Conservation (phyloP, 2,113 vertebrate genomes). For the Tragelaphus imberbis region DNA sequence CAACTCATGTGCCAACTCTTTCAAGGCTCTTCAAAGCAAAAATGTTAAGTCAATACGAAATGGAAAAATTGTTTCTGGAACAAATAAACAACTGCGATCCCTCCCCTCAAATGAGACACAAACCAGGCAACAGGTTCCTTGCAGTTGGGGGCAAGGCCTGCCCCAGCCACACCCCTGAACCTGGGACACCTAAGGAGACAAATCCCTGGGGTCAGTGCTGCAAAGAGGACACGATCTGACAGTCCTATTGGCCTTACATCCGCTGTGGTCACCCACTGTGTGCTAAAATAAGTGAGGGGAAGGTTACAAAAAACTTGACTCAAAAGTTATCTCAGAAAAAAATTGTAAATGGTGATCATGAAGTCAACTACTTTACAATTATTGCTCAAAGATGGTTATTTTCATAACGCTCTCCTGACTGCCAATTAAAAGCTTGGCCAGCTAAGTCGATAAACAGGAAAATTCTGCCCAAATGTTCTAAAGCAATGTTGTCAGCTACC, state of each 20-base stretch:
- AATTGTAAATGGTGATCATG: background rate
- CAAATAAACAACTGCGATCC: background rate
- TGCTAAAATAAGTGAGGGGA: background rate
- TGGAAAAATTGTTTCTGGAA: background rate
- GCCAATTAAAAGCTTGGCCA: background rate
- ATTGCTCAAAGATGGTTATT: background rate
- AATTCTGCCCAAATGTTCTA: background rate
- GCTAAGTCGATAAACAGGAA: background rate
- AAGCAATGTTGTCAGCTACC: background rate
- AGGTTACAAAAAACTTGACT: background rate
- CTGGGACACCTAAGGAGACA: background rate
- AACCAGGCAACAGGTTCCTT: background rate
- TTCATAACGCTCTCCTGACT: background rate
- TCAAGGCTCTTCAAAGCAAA: background rate
- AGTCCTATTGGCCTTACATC: background rate
- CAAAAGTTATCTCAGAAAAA: background rate
- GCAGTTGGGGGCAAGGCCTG: background rate
- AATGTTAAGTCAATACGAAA: background rate
- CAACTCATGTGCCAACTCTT: background rate
- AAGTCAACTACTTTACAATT: slow-evolving; percentile 16
- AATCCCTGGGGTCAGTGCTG: background rate
- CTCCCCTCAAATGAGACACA: background rate
- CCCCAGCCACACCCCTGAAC: background rate
- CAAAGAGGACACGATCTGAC: background rate
- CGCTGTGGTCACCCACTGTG: background rate